Evolutionary conservation across 2,797 vertebrate genomes (phyloP), one percentile per base, ranked within the genome.

Genomic region (Crocidura indochinensis): DNA sequence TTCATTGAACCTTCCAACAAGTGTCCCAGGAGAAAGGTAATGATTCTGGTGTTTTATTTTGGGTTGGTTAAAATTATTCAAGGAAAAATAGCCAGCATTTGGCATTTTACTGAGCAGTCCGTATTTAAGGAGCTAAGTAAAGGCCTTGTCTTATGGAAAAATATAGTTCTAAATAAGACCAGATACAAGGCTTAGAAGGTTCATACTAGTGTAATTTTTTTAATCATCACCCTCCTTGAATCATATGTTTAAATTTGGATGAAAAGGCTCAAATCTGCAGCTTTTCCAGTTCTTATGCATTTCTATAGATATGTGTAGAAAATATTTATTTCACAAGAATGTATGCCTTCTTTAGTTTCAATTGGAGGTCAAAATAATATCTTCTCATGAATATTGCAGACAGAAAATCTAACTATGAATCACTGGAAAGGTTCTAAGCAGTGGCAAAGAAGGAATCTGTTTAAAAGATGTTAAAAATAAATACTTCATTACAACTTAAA

Each of bases 1-100:
- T 86, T 44, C 51, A 74, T 7, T 75, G 14, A 17, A 81, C 80
- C 81, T 91, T 94, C 90, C 78, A 93, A 82, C 67, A 69, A n/a
- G 14, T 51, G 60, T 69, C 91, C 73, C 75, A 14, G 10, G 69
- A 56, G 92, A 76, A 91, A 88, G 14, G 24, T 60, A 60, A 60
- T 60, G 56, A 27, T 65, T 65, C 24, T 65, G 24, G 64, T 26
- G n/a, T 3, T 24, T 24, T 15, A 38, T 90, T 56, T 53, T 8
- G 24, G 47, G 26, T 46, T 81, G 51, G 62, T 87, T 64, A 47
- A 78, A 85, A 94, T 72, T 91, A 19, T 84, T 31, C 44, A 88
- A 56, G 11, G 49, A 90, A 79, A 83, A 74, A 53, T 60, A 81
- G 62, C n/a, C 92, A 49, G 20, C 56, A 92, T 88, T 91, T 87